A percentile compares a stretch with the other conserved stretches of the same genome.
Evolutionary conservation across 2,888 invertebrate genomes (phyloP).

Genomic region (Platycheirus albimanus): DNA sequence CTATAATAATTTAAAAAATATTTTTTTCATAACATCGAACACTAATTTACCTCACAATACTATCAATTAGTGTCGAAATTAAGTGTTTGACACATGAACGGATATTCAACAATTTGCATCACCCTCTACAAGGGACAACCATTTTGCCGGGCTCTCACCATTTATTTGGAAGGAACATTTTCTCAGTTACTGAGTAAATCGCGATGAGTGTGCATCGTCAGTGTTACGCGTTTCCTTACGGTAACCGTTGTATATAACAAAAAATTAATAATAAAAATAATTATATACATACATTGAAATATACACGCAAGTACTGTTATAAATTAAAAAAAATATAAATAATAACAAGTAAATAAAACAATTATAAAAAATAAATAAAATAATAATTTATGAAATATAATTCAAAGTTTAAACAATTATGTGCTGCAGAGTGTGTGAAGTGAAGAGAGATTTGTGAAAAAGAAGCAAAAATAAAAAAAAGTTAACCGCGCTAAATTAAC

Average conservation of each 20-base stretch:
- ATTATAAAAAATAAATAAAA: constrained; percentile 52
- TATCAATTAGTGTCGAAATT: not conserved
- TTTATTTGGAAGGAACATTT: constrained; percentile 73
- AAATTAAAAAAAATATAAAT: constrained; percentile 27
- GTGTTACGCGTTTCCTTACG: constrained; percentile 77
- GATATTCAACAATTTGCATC: constrained; percentile 20
- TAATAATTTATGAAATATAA: constrained; percentile 41
- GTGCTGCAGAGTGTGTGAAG: constrained; percentile 62
- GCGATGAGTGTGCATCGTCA: constrained; percentile 80
- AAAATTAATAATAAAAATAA: constrained; percentile 68
- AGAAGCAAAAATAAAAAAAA: constrained; percentile 37
- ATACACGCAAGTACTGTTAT: constrained; percentile 68
- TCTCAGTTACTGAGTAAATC: constrained; percentile 80
- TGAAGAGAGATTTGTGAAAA: constrained; percentile 67
- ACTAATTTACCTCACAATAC: not conserved
- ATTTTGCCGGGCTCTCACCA: constrained; percentile 68
- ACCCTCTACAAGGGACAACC: constrained; percentile 60
- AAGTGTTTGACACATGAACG: not conserved
- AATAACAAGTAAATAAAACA: constrained; percentile 47
- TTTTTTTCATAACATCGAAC: not conserved
- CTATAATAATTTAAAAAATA: not conserved
- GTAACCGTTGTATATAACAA: constrained; percentile 76
- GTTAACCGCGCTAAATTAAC: constrained; percentile 66
- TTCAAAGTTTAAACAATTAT: constrained; percentile 66
- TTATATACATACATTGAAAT: constrained; percentile 66